Evolutionary conservation across 2,888 invertebrate genomes (phyloP).

Genomic region (Eurois occulta): DNA sequence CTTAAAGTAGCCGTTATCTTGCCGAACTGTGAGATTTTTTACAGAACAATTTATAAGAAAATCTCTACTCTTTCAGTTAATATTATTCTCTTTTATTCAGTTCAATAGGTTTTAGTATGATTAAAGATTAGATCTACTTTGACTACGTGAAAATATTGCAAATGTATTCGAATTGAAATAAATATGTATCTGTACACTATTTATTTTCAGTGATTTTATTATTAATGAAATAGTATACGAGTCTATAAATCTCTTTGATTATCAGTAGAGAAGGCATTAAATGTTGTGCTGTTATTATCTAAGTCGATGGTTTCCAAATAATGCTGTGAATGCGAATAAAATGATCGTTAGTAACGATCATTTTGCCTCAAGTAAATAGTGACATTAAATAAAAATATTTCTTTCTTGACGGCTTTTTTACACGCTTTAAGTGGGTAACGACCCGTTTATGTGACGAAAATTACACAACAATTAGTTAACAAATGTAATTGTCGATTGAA

Average conservation of each 20-base stretch:
- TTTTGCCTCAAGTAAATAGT: background rate
- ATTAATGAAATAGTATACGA: conserved; percentile 2
- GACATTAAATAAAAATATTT: background rate
- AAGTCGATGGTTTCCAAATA: background rate
- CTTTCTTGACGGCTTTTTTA: background rate
- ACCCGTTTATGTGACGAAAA: background rate
- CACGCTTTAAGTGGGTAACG: background rate
- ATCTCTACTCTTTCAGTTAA: conserved; percentile 32
- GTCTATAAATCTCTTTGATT: background rate
- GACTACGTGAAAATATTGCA: conserved; percentile 20
- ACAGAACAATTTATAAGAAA: conserved; percentile 60
- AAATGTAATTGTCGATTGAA: background rate
- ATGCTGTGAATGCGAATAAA: background rate
- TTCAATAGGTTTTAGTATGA: conserved; percentile 48
- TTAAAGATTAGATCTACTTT: conserved; percentile 31
- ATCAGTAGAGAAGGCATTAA: background rate
- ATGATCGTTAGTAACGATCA: background rate
- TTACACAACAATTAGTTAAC: background rate
- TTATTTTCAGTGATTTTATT: conserved; percentile 26
- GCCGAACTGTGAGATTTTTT: conserved; percentile 63
- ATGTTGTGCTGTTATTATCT: background rate
- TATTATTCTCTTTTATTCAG: conserved; percentile 35
- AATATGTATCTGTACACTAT: background rate
- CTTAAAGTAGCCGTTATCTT: conserved; percentile 66
- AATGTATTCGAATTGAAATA: background rate